Evolutionary conservation across 2,888 invertebrate genomes (phyloP), one percentile per base, ranked within the genome.

Genomic region (Lacanobia oleracea): DNA sequence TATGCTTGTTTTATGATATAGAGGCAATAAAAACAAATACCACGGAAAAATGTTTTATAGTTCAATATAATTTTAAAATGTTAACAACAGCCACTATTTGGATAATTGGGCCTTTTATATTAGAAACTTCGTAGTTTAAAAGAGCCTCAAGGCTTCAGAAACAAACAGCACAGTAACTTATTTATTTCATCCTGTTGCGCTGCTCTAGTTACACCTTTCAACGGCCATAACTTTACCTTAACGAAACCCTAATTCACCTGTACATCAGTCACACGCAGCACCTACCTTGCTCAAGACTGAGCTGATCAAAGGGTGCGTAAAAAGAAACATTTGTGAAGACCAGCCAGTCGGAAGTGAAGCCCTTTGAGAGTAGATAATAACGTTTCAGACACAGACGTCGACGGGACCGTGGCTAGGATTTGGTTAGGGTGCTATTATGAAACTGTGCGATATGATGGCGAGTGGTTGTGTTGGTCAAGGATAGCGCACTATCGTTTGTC

Each of bases 301-400:
- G 77, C 75, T 77, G 77, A 81, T 85, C 79, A 85, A 82, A 84
- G 85, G 76, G 79, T 86, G 79, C 61, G 72, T 81, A 93, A 93
- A 92, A 92, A 91, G 89, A 92, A 92, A 94, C 92, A 91, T 90
- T 94, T 90, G 90, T 88, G 87, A 89, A 91, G 91, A 91, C 91
- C 91, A 93, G 84, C 86, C 91, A 91, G 81, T 89, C 87, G 94
- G 93, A 94, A 94, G 90, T 91, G 90, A 93, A 85, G 88, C 89
- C 92, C 93, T 95, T 94, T 94, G 94, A 93, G 89, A 88, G 88
- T 84, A 93, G 94, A 94, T 95, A 94, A 94, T 94, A 94, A 93
- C 91, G 87, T 92, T 94, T 95, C 95, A 95, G 89, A 73, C 87
- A 84, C 94, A 95, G 94, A 89, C 87, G 85, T 84, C 87, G 82